Base-by-base conservation (phyloP, 2,888 invertebrate species). In the Epinotia demarniana region DNA sequence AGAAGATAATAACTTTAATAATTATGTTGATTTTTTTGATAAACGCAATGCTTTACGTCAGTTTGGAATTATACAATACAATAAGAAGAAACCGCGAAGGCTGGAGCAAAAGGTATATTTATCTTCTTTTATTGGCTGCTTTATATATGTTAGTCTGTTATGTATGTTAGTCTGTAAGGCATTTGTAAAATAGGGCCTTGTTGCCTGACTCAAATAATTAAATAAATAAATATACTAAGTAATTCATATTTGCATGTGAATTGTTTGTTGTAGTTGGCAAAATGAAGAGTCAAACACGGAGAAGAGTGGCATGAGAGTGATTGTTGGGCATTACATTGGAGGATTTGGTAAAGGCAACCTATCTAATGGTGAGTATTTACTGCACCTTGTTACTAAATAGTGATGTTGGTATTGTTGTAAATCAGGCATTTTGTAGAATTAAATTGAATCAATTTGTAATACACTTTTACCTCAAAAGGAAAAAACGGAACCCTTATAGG, bases 251-350 rank as follows among this genome's bases (percentile, higher is more conserved):
- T 19, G 3, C 19, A 19, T 60, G 23, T 27, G 23, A 39, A 77
- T 77, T 76, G 90, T 88, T 58, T 70, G 19, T 64, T 60, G 49
- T 82, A 96, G 96, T 80, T 86, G 95, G 77, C 89, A 92, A 78
- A 95, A 95, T 84, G 96, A 96, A 85, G 95, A 95, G 81, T 96
- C 97, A 80, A 96, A 96, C 88, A 94, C 96, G 33, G 96, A 97
- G 87, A 95, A 95, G 73, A 94, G 94, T 85, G 97, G 97, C n/a
- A 96, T 97, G 89, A 96, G 96, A 86, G 97, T 98, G 8, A 96
- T 98, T 69, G 97, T 98, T 33, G 98, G 98, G 1, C 98, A 98
- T 90, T 98, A 98, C 89, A 95, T 98, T 82, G 98, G 98, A 66
- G 97, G 97, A 79, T 96, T 96, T 70, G 95, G 96, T 77, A 97